phyloP scores from a whole-genome alignment of 2,797 vertebrate genomes.

The Sitta carolinensis region DNA sequence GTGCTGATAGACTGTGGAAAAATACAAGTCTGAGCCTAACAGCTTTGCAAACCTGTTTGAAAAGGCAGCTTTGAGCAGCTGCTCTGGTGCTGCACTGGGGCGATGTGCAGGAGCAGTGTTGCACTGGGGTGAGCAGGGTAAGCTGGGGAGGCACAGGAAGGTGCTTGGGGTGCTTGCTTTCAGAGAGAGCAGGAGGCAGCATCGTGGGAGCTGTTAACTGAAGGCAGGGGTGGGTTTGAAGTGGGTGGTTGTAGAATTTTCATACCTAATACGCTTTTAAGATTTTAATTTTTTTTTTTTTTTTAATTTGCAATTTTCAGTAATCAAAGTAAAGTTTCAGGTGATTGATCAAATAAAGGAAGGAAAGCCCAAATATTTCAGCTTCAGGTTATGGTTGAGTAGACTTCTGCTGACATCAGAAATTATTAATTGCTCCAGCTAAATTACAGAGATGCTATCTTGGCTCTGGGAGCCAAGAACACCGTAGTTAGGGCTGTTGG shows the following conservation, averaged over 20 bases:
- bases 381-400: slow-evolving; percentile 31
- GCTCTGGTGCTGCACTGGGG: neutral
- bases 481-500: slow-evolving; percentile 37
- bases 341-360: slow-evolving; percentile 48
- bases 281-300: neutral
- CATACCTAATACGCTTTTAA: neutral
- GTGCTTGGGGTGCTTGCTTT: neutral
- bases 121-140: neutral
- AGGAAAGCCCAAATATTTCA: slow-evolving; percentile 17
- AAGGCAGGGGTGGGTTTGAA: neutral
- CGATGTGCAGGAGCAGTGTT: accelerated
- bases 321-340: slow-evolving; percentile 21
- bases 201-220: neutral
- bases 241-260: neutral
- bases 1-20: slow-evolving; percentile 37
- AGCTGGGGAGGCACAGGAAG: neutral
- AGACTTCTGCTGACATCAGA: slow-evolving; percentile 60
- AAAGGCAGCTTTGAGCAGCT: neutral
- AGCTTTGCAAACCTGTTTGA: neutral
- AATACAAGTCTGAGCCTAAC: slow-evolving; percentile 15
- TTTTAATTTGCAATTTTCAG: neutral
- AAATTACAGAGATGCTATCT: slow-evolving; percentile 65
- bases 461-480: slow-evolving; percentile 14
- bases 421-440: slow-evolving; percentile 52
- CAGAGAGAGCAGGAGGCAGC: neutral